phyloP scores from a whole-genome alignment of 2,888 invertebrate genomes.

The Eurois occulta region DNA sequence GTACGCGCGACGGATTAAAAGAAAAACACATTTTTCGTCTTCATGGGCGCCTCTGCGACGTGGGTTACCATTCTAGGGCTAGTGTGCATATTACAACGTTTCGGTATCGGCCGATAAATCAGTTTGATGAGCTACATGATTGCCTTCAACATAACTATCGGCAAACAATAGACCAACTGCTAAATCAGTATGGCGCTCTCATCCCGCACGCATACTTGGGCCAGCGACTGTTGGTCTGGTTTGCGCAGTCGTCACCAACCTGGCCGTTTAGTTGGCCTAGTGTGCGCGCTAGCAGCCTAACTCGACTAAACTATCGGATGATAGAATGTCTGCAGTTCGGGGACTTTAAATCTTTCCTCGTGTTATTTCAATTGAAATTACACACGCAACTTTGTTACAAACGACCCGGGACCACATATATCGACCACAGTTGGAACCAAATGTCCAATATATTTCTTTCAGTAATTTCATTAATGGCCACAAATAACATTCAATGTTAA shows the following conservation, averaged over 20 bases:
- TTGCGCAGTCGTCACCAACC: neutral
- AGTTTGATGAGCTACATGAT: neutral
- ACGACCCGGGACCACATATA: slow-evolving; percentile 51
- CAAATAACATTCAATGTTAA: slow-evolving; percentile 83
- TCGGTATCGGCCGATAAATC: neutral
- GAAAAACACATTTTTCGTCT: too few relatives aligned
- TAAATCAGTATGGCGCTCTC: neutral
- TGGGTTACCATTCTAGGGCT: too few relatives aligned
- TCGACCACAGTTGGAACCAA: slow-evolving; percentile 62
- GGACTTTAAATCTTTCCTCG: slow-evolving; percentile 7
- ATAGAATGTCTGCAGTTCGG: neutral
- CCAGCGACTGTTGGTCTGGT: neutral
- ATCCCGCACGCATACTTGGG: neutral
- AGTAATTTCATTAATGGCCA: slow-evolving; percentile 83
- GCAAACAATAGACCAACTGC: neutral
- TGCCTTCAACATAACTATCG: neutral
- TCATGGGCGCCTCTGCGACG: too few relatives aligned
- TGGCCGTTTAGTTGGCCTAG: neutral
- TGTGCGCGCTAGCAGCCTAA: neutral
- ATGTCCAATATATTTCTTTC: slow-evolving; percentile 71
- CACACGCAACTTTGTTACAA: slow-evolving; percentile 61
- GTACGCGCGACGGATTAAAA: too few relatives aligned
- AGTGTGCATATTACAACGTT: neutral
- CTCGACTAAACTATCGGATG: neutral
- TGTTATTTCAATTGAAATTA: slow-evolving; percentile 57